Conservation (phyloP, 2,797 vertebrate genomes). For the Balearica regulorum region DNA sequence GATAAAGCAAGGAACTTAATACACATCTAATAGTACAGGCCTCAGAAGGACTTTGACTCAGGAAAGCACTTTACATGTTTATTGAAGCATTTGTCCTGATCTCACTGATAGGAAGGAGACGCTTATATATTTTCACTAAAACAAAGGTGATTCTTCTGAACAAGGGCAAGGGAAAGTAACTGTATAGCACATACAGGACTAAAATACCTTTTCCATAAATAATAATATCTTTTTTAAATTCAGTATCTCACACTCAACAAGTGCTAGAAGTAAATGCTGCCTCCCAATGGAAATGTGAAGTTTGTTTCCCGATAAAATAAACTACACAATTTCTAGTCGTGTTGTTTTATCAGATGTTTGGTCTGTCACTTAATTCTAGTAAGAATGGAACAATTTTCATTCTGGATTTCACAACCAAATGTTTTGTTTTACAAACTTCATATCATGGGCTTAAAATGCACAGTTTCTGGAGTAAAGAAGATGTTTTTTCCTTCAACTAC, state of each 20-base stretch:
- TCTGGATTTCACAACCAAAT: not conserved
- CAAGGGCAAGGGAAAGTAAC: not conserved
- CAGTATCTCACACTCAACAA: not conserved
- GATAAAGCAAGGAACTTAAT: not conserved
- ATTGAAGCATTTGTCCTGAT: not conserved
- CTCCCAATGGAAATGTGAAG: slow-evolving; percentile 42
- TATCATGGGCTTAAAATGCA: not conserved
- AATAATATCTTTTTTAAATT: not conserved
- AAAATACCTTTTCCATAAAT: not conserved
- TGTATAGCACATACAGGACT: not conserved
- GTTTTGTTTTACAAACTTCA: not conserved
- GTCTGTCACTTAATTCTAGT: not conserved
- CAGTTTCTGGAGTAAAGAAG: not conserved
- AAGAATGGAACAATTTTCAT: not conserved
- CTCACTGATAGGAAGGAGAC: not conserved
- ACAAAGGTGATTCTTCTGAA: not conserved
- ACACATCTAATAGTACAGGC: not conserved
- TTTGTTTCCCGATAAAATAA: not conserved
- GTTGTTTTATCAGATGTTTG: not conserved
- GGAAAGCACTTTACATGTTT: not conserved
- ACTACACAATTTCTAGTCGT: not conserved
- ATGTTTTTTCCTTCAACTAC: not conserved
- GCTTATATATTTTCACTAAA: not conserved
- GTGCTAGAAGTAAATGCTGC: slow-evolving; percentile 48
- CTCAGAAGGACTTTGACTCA: not conserved